These are phyloP conservation scores for Caprella mutica DNA, from an alignment of 2,888 invertebrate species.

Conservation along the genomic window DNA sequence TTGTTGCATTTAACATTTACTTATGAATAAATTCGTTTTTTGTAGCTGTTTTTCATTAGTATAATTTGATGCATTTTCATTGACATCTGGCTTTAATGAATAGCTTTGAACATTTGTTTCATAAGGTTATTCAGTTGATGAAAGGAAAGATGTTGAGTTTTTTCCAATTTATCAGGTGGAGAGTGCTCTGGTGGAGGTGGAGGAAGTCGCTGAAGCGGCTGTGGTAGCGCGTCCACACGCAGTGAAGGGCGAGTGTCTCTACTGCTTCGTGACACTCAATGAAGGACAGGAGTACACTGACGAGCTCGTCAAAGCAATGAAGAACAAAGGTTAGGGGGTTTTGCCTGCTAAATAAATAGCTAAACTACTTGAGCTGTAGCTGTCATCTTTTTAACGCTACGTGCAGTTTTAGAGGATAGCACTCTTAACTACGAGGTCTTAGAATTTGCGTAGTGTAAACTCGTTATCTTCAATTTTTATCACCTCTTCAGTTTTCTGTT, in stretches of 20 bases:
- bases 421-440: no score
- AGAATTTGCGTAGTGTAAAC: no score
- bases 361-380: no score
- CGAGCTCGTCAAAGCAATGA: conserved; percentile 58
- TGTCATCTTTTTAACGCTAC: no score
- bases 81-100: background rate
- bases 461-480: no score
- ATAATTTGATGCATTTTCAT: background rate
- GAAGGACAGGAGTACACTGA: conserved; percentile 59
- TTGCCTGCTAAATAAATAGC: no score
- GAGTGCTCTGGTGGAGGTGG: conserved; percentile 45
- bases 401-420: no score
- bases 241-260: conserved; percentile 92
- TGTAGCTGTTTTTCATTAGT: no score
- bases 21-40: no score
- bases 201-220: conserved; percentile 77
- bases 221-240: conserved; percentile 89
- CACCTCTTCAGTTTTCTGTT: no score
- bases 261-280: conserved; percentile 90
- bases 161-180: conserved; percentile 43
- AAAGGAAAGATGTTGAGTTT: background rate
- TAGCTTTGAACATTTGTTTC: background rate
- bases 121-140: background rate
- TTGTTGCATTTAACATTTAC: no score
- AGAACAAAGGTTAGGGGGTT: conserved; percentile 50